phyloP scores from a whole-genome alignment of 2,113 vertebrate genomes.

The Orycteropus afer region DNA sequence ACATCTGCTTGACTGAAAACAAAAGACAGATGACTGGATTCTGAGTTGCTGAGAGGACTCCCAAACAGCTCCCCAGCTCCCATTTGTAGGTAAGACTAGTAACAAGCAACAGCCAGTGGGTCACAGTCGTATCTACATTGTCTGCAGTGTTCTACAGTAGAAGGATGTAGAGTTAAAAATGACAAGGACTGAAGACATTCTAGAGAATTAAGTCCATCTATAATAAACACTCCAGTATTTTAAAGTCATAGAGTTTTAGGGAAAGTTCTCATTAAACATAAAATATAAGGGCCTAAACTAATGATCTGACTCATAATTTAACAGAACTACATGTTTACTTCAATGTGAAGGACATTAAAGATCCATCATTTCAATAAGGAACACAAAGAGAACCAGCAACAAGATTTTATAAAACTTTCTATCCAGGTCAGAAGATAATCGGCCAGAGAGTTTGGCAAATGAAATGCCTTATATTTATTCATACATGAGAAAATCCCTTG shows the following conservation, averaged over 20 bases:
- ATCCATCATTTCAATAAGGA: background rate
- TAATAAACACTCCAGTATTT: background rate
- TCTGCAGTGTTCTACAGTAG: background rate
- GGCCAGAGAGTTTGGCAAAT: background rate
- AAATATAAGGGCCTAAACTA: background rate
- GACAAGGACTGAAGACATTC: background rate
- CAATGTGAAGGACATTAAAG: slow-evolving; percentile 18
- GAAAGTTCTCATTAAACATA: slow-evolving; percentile 11
- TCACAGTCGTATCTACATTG: background rate
- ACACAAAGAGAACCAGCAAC: background rate
- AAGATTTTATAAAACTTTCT: background rate
- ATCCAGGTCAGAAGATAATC: background rate
- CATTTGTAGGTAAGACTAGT: background rate
- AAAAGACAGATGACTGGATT: background rate
- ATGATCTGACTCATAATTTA: slow-evolving; percentile 44
- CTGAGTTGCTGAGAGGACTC: background rate
- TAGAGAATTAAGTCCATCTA: background rate
- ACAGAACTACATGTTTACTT: slow-evolving; percentile 23
- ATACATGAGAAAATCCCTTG: background rate
- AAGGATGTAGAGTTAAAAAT: background rate
- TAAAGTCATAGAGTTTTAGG: slow-evolving; percentile 37
- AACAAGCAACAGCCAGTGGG: background rate
- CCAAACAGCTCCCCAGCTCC: background rate
- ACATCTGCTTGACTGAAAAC: background rate
- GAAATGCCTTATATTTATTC: background rate